phyloP scores from a whole-genome alignment of 2,888 invertebrate species.

The Morpho deidamia region DNA sequence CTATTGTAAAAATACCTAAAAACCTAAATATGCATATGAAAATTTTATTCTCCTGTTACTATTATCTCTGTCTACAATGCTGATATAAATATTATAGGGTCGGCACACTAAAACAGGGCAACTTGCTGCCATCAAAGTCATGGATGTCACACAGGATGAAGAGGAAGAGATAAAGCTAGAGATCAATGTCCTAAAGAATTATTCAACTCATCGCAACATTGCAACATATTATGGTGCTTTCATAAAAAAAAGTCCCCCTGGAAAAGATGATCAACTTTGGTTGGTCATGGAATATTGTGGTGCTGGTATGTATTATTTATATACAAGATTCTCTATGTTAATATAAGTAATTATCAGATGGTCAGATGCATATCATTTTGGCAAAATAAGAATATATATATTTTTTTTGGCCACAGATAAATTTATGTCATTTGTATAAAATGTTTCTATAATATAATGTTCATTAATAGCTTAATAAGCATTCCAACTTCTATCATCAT shows the following conservation, averaged over 20 bases:
- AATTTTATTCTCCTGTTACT: no score
- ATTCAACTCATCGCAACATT: conserved; percentile 99
- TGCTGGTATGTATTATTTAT: conserved; percentile 80
- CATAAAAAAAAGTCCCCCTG: conserved; percentile 98
- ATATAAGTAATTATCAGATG: no score
- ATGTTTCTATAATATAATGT: no score
- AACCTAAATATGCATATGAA: no score
- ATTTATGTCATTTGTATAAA: no score
- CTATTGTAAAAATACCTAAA: no score
- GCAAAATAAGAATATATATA: no score
- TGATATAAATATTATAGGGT: conserved; percentile 80
- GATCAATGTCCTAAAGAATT: conserved; percentile 99
- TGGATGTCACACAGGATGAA: conserved; percentile 99
- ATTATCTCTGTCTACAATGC: no score
- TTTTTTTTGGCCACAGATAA: no score
- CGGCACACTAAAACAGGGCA: conserved; percentile 99
- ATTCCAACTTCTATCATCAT: no score
- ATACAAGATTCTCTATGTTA: neutral
- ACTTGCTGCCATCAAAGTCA: conserved; percentile 99
- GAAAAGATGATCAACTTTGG: conserved; percentile 99
- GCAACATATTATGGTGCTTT: conserved; percentile 99
- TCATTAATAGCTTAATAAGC: no score
- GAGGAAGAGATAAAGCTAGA: conserved; percentile 99
- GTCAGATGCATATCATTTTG: no score
- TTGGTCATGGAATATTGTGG: conserved; percentile 99